These are phyloP conservation scores for Tetranychus urticae DNA, from an alignment of 1,140 invertebrate species.

Conservation along the genomic window DNA sequence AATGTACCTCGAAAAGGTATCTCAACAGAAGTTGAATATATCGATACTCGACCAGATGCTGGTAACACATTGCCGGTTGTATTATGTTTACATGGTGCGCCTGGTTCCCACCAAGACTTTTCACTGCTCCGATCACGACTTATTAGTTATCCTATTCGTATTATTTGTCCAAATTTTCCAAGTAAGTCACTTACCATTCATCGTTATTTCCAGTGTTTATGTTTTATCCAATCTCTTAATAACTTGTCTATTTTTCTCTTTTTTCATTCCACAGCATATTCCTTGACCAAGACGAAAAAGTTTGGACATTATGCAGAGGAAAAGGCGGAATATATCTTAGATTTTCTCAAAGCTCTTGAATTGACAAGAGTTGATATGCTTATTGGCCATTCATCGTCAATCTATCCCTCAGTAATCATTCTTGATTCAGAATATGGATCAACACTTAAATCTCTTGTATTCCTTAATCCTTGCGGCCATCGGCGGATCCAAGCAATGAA, in stretches of 20 bases:
- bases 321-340: conserved; percentile 9
- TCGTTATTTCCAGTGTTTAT: background rate
- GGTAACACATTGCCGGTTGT: background rate
- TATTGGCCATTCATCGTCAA: conserved; percentile 8
- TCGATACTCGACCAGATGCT: conserved; percentile 1
- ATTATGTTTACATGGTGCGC: conserved; percentile 2
- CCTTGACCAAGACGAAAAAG: background rate
- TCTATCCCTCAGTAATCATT: conserved; percentile 8
- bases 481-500: conserved; percentile 7
- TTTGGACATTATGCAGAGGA: conserved; percentile 11
- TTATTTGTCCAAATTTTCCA: background rate
- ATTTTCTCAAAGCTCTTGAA: conserved; percentile 9
- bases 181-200: background rate
- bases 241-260: background rate
- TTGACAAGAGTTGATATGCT: conserved; percentile 9
- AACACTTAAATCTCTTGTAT: conserved; percentile 5
- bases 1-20: conserved; percentile 1
- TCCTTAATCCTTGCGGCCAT: conserved; percentile 9
- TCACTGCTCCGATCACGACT: background rate
- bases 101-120: background rate
- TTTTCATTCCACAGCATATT: background rate
- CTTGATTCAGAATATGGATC: conserved; percentile 1
- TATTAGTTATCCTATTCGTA: background rate
- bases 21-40: background rate
- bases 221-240: background rate